phyloP scores from a whole-genome alignment of 1,140 invertebrate species.

The Lasioglossum baleicum region DNA sequence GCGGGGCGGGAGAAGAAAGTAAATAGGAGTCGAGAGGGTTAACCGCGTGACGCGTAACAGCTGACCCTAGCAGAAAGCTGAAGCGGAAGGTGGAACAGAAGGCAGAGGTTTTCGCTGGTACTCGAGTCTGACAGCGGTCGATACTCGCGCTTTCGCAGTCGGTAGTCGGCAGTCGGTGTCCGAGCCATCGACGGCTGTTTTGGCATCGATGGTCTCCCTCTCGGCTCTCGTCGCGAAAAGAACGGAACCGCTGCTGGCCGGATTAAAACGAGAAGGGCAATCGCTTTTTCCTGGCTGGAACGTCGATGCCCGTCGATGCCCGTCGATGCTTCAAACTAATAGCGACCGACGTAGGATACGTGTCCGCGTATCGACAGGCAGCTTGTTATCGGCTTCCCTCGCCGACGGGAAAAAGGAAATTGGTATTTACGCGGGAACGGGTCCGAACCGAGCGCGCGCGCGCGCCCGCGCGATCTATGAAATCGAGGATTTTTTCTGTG shows the following conservation, averaged over 20 bases:
- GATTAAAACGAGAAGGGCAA: background rate
- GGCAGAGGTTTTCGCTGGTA: conserved; percentile 15
- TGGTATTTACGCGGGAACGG: conserved; percentile 3
- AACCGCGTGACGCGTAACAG: conserved; percentile 54
- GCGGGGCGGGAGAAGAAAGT: conserved; percentile 17
- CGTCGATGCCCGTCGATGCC: background rate
- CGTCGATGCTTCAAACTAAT: background rate
- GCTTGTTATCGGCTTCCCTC: conserved; percentile 6
- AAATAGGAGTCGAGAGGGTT: conserved; percentile 60
- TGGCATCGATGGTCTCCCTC: conserved; percentile 14
- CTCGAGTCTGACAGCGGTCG: conserved; percentile 40
- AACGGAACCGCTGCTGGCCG: conserved; percentile 10
- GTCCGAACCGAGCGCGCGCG: background rate
- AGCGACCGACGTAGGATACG: background rate
- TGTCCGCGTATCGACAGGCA: background rate
- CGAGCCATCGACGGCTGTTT: conserved; percentile 12
- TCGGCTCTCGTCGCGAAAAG: conserved; percentile 2
- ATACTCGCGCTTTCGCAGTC: conserved; percentile 11
- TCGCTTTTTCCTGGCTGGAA: background rate
- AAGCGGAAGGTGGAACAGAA: conserved; percentile 28
- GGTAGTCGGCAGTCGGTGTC: background rate
- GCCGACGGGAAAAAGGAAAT: background rate
- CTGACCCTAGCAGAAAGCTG: conserved; percentile 9
- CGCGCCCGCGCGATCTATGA: background rate
- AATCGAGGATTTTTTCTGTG: background rate